A percentile compares a stretch with the other conserved stretches of the same genome.
These are phyloP conservation scores for Drosophila prosaltans DNA, from an alignment of 1,140 invertebrate genomes.

Conservation along the genomic window DNA sequence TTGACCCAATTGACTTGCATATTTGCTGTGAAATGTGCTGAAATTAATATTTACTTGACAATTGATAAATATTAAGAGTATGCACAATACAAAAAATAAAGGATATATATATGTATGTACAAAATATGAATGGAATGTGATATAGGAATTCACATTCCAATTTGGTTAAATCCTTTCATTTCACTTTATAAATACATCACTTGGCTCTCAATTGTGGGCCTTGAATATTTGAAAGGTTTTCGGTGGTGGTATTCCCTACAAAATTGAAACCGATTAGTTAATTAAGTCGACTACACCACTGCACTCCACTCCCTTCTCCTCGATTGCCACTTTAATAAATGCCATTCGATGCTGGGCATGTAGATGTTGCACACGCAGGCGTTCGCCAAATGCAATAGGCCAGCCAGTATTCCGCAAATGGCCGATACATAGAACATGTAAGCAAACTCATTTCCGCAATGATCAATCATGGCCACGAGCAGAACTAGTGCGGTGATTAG, in stretches of 20 bases:
- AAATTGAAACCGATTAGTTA: constrained; percentile 8
- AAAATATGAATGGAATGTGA: neutral
- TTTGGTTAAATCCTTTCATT: neutral
- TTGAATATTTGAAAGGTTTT: neutral
- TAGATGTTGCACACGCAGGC: constrained; percentile 49
- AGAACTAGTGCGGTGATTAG: constrained; percentile 26
- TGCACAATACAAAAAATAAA: no score
- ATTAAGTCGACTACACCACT: constrained; percentile 3
- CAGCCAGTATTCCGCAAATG: constrained; percentile 40
- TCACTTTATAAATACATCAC: neutral
- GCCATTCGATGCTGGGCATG: constrained; percentile 54
- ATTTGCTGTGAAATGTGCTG: neutral
- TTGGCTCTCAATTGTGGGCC: neutral
- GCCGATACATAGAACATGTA: constrained; percentile 35
- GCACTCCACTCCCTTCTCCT: neutral
- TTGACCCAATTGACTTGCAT: neutral
- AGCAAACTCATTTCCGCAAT: constrained; percentile 48
- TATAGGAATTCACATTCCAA: neutral
- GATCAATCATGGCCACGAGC: constrained; percentile 39
- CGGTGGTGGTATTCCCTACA: neutral
- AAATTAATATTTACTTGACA: no score
- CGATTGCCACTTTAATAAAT: constrained; percentile 28
- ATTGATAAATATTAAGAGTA: no score
- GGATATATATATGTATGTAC: no score
- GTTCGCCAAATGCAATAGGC: constrained; percentile 55